These are phyloP conservation scores for Lithobates sylvaticus DNA, from an alignment of 2,797 vertebrate species.

Conservation along the genomic window DNA sequence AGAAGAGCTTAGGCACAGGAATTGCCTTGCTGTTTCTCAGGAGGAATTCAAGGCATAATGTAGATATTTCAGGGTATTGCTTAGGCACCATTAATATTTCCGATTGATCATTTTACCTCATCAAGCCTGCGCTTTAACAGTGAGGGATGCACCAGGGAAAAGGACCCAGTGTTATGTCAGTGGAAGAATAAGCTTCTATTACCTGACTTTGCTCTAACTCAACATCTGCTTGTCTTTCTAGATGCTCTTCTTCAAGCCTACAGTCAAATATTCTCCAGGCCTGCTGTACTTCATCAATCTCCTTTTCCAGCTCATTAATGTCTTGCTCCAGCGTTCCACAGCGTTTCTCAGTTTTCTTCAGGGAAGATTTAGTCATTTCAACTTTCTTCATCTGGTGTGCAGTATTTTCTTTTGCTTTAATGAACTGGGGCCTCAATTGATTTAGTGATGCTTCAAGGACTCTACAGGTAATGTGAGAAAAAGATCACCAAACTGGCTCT, in stretches of 20 bases:
- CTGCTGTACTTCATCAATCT: slow-evolving; percentile 80
- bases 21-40: too few species aligned
- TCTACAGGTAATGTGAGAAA: slow-evolving; percentile 68
- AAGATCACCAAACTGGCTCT: too few species aligned
- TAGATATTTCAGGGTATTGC: too few species aligned
- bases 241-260: slow-evolving; percentile 74
- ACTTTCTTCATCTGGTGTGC: slow-evolving; percentile 86
- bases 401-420: slow-evolving; percentile 91
- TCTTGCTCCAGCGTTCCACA: slow-evolving; percentile 77
- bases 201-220: slow-evolving; percentile 89
- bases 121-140: too few species aligned
- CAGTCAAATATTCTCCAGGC: slow-evolving; percentile 82
- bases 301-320: slow-evolving; percentile 76
- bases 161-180: too few species aligned
- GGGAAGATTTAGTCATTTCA: slow-evolving; percentile 69
- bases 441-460: slow-evolving; percentile 80
- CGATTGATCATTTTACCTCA: too few species aligned
- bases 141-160: too few species aligned
- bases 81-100: too few species aligned
- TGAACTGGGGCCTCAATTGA: slow-evolving; percentile 82
- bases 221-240: slow-evolving; percentile 70
- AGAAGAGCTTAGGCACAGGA: too few species aligned
- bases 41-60: too few species aligned
- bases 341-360: slow-evolving; percentile 77
- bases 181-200: slow-evolving; percentile 38